Base-by-base conservation (phyloP, 2,113 vertebrate genomes). In the Anarhynchus alexandrinus region DNA sequence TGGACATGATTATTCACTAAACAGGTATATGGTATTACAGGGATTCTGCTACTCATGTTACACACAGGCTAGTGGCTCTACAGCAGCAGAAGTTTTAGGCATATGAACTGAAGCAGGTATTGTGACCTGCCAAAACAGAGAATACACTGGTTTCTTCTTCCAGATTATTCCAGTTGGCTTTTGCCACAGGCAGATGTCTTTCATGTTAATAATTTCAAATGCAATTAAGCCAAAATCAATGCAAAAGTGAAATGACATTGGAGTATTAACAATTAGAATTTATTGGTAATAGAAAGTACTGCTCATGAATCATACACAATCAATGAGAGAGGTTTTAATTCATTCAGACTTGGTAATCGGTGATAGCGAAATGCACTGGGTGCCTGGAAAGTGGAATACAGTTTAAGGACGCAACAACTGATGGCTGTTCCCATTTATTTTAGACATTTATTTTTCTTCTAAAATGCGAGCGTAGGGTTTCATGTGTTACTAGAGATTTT, bases 211-310 rank as follows among this genome's bases (percentile, higher is more conserved):
- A 86, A 74, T 86, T 92, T 80, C 66, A 88, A 91, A 90, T 32
- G 45, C 27, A 74, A 91, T 93, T 93, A 91, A 90, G 69, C 36
- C 42, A 91, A 95, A 97, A 95, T 95, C 91, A 71, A 82, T 78
- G 34, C 66, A 90, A 91, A 97, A 93, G 77, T 78, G 61, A 96
- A 92, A 96, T 64, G 62, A 65, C 82, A 87, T 30, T 79, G 65
- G 36, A 77, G 21, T 83, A 94, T 76, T 94, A 95, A 72, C 65
- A 80, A 87, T 55, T 70, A 84, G 40, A 93, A 72, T 78, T 90
- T 83, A 90, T 89, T 84, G 65, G 61, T 51, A 86, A 90, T 74
- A 82, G 32, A 90, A 93, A 90, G 66, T 42, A 79, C 40, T 65
- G 77, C 36, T 88, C 47, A 49, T 10, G 3, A 97, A 69, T 96